These are phyloP conservation scores for Hydraecia micacea DNA, from an alignment of 2,888 invertebrate species.

Conservation along the genomic window DNA sequence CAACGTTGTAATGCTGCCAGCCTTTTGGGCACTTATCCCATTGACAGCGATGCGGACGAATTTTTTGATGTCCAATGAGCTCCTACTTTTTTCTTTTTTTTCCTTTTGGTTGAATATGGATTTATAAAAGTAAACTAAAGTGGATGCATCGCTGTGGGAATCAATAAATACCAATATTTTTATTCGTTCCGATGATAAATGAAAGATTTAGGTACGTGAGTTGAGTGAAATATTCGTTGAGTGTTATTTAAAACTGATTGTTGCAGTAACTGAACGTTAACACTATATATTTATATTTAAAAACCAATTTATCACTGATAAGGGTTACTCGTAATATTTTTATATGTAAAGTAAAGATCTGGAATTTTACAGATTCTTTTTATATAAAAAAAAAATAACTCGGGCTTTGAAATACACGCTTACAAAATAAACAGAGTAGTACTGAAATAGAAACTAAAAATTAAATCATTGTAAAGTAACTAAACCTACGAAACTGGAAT, in stretches of 20 bases:
- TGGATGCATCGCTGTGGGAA: not conserved
- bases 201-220: not conserved
- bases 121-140: conserved; percentile 8
- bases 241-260: conserved; percentile 8
- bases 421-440: not conserved
- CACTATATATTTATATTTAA: not conserved
- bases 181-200: conserved; percentile 18
- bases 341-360: not conserved
- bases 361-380: not conserved
- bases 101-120: not conserved
- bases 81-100: too few relatives aligned
- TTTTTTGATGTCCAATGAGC: too few relatives aligned
- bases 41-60: too few relatives aligned
- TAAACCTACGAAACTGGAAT: not conserved
- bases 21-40: too few relatives aligned
- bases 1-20: too few relatives aligned
- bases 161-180: conserved; percentile 22
- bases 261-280: not conserved
- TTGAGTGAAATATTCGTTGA: conserved; percentile 10
- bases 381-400: not conserved
- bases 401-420: not conserved
- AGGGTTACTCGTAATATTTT: not conserved
- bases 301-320: not conserved
- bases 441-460: not conserved
- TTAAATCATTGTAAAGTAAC: not conserved